Evolutionary conservation across 2,113 vertebrate genomes (phyloP), one percentile per base, ranked within the genome.

Genomic region (Sphyrna mokarran): DNA sequence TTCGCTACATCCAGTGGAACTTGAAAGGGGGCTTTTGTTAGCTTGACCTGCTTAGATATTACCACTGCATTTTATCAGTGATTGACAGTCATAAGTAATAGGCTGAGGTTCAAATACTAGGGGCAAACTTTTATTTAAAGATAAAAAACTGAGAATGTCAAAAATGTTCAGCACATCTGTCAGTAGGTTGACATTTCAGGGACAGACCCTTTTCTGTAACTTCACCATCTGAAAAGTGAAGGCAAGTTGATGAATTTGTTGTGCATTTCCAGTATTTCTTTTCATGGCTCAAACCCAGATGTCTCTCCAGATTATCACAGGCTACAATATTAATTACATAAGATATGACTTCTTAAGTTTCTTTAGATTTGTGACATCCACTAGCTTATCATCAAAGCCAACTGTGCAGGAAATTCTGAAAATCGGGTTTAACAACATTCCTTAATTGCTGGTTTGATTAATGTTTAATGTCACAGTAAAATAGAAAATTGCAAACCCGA

Each of bases 111-210:
- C 61, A 66, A 93, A 93, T 37, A 83, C 14, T 20, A 68, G n/a
- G 7, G 61, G 66, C 63, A 66, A 93, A 66, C n/a, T 40, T 37
- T 93, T 76, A 29, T 76, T 76, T 76, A 26, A 63, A n/a, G 29
- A 90, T n/a, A 22, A 37, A 91, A 63, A 18, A 91, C 29, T 37
- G 40, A 58, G 16, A 66, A 66, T 20, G 33, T 2, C 63, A 66
- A 29, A 37, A 93, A 37, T 37, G 33, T 66, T 93, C 61, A 66
- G 58, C 61, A 37, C 61, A 22, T 7, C 10, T n/a, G 89, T 63
- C 89, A 93, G 61, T 26, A 61, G 26, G 26, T 93, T 37, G 89
- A 66, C 33, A 66, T 93, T 93, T 93, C 89, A 93, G 89, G 18
- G n/a, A 66, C 33, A 37, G 58, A 22, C 89, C 63, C 29, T 66